Conservation (phyloP, 2,797 vertebrate genomes). For the Sorex maritimensis region DNA sequence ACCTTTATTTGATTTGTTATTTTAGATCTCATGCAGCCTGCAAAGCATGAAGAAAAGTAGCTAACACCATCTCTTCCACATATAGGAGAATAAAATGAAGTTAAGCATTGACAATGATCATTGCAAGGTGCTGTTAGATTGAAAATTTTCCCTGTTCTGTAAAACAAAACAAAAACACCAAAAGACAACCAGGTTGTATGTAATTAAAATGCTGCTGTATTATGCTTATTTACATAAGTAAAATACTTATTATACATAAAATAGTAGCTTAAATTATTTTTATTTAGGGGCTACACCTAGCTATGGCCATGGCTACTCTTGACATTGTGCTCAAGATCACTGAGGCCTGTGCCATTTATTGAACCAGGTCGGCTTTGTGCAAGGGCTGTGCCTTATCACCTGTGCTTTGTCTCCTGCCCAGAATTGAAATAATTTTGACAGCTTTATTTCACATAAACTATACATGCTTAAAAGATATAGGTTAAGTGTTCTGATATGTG, state of each 20-base stretch:
- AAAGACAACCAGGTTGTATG: background rate
- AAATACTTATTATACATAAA: background rate
- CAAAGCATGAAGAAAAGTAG: conserved; percentile 85
- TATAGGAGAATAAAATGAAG: conserved; percentile 35
- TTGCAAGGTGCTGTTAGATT: conserved; percentile 80
- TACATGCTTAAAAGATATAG: background rate
- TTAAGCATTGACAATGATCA: conserved; percentile 59
- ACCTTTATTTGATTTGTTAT: background rate
- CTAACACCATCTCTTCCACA: conserved; percentile 80
- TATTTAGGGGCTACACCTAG: too few relatives aligned
- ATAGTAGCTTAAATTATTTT: background rate
- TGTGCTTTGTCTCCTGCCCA: too few relatives aligned
- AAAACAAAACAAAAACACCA: background rate
- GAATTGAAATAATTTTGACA: too few relatives aligned
- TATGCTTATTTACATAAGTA: background rate
- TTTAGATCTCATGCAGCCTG: conserved; percentile 71
- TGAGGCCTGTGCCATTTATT: too few relatives aligned
- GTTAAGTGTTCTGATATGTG: too few relatives aligned
- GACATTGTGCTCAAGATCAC: too few relatives aligned
- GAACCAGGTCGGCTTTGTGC: too few relatives aligned
- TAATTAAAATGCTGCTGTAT: background rate
- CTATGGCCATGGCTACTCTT: too few relatives aligned
- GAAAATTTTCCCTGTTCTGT: conserved; percentile 72
- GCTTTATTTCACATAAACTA: background rate
- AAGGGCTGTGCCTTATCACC: too few relatives aligned